Base-by-base conservation (phyloP, 2,797 vertebrate species). In the Xerus rutilus region DNA sequence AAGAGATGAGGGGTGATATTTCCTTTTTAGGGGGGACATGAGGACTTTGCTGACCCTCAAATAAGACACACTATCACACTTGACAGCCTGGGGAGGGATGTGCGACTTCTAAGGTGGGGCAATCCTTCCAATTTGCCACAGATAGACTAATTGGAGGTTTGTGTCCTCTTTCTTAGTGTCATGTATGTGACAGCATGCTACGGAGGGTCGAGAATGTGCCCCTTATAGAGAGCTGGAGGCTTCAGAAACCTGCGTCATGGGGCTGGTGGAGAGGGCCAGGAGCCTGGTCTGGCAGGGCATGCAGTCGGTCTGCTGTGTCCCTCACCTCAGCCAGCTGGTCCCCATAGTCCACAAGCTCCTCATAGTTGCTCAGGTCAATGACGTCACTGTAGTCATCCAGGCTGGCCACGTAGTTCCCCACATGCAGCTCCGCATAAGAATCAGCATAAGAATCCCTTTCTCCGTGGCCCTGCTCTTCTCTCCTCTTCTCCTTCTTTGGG, bases 261-360 rank as follows among this genome's bases (percentile, higher is more conserved):
- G 74, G 49, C 8, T 47, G 62, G 23, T 15, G 12, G 69, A 74
- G 47, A 69, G 59, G 39, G 9, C 35, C 3, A 1, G 77, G 45
- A 21, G 6, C 14, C 47, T 1, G 15, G 2, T 52, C 39, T 43
- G 7, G 18, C 14, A n/a, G 64, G 59, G 32, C 57, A 12, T 1
- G 45, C 21, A 20, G 21, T 15, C 4, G 0, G 30, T 5, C 23
- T 76, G 45, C 70, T 0, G 30, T 0, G 0, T 1, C 18, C 14
- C 97, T 98, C 96, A 99, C 99, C 98, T 99, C 98, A 0, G 98
- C 98, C 87, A 97, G 98, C 15, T 98, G 95, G 93, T 99, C 98
- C 20, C 98, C 79, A 0, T 99, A 99, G 95, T 98, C 98, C 0
- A 98, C 98, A 67, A 96, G 97, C 54, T 99, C 98, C 93, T 98